Percentiles rank a stretch among this genome's conserved stretches.
phyloP scores from a whole-genome alignment of 2,888 invertebrate genomes.

The Lobophora halterata region DNA sequence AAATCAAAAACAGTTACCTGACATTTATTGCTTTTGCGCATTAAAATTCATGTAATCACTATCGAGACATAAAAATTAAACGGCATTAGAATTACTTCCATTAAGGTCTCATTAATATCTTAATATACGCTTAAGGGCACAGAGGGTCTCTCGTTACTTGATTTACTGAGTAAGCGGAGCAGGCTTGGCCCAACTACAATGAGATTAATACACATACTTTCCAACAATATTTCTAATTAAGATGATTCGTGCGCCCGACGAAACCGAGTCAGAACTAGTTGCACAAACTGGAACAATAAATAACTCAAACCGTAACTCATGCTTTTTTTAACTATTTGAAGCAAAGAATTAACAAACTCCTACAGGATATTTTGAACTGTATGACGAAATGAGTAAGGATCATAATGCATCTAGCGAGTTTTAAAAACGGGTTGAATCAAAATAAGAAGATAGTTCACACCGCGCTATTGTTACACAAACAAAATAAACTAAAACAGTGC shows the following conservation, averaged over 20 bases:
- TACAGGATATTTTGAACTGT: constrained; percentile 7
- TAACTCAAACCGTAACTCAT: constrained; percentile 73
- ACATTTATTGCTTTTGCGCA: constrained; percentile 67
- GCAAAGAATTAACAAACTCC: constrained; percentile 37
- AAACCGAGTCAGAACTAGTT: constrained; percentile 60
- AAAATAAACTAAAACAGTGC: constrained; percentile 59
- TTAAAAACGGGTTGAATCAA: constrained; percentile 10
- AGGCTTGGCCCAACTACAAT: constrained; percentile 45
- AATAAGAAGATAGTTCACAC: constrained; percentile 41
- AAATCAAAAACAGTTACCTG: constrained; percentile 56
- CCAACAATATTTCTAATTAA: constrained; percentile 78
- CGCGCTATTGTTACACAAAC: constrained; percentile 61
- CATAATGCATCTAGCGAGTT: background rate
- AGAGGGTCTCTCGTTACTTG: constrained; percentile 55
- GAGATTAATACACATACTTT: constrained; percentile 68
- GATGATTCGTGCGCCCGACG: constrained; percentile 73
- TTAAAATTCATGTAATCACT: constrained; percentile 68
- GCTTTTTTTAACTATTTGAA: constrained; percentile 56
- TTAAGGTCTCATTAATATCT: constrained; percentile 74
- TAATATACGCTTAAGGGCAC: constrained; percentile 69
- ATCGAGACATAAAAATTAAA: constrained; percentile 62
- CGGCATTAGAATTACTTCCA: constrained; percentile 67
- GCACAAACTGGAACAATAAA: constrained; percentile 74
- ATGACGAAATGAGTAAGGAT: constrained; percentile 1
- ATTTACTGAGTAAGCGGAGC: constrained; percentile 56